Evolutionary conservation across 2,797 vertebrate genomes (phyloP).

Genomic region (Prionace glauca): DNA sequence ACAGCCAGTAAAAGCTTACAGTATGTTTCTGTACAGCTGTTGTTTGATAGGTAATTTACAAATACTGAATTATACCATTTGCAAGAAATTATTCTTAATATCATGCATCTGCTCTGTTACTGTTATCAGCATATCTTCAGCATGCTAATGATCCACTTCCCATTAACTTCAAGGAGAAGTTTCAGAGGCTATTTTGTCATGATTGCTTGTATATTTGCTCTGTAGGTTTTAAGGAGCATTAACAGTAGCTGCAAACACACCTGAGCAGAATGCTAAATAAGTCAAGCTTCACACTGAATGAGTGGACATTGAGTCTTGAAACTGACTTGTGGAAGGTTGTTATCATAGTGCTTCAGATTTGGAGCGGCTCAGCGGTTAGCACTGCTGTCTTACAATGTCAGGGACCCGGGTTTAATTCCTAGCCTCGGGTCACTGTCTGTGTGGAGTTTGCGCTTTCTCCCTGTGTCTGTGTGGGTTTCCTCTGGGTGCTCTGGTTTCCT

Average conservation of each 20-base stretch:
- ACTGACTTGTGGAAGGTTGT: not conserved
- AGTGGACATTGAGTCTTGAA: not conserved
- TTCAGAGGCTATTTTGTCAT: not conserved
- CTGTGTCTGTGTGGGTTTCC: too few relatives aligned
- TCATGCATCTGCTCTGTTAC: not conserved
- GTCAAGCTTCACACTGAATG: not conserved
- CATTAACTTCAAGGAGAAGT: not conserved
- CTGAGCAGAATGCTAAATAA: not conserved
- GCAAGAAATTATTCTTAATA: not conserved
- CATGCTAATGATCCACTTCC: not conserved
- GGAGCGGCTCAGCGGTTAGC: too few relatives aligned
- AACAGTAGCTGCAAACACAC: not conserved
- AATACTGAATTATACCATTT: not conserved
- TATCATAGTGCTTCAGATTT: not conserved
- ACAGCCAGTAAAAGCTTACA: not conserved
- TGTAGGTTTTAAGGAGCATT: not conserved
- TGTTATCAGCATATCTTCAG: not conserved
- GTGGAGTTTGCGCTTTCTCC: too few relatives aligned
- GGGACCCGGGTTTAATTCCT: too few relatives aligned
- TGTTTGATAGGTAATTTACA: not conserved
- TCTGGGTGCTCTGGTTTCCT: too few relatives aligned
- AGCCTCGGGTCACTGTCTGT: too few relatives aligned
- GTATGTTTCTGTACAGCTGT: not conserved
- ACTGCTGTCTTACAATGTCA: too few relatives aligned
- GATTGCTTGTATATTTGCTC: not conserved